These are phyloP conservation scores for Umimayanthus kanabou DNA, from an alignment of 92 coral and sea anemone genomes.

Conservation along the genomic window DNA sequence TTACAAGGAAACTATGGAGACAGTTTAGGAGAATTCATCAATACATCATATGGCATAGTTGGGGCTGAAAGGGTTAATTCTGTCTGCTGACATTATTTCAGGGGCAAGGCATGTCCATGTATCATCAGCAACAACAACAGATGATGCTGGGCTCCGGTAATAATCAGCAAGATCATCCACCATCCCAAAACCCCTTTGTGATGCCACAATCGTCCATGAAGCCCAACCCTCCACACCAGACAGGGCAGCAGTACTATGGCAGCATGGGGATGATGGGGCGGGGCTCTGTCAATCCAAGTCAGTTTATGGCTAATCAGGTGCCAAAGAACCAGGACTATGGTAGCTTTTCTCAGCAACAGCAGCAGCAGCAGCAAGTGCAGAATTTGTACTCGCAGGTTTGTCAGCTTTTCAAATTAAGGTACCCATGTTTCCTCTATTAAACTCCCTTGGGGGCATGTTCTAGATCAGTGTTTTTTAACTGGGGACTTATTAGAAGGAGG, in stretches of 20 bases:
- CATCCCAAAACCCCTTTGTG: conserved; percentile 57
- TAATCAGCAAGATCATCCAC: conserved; percentile 45
- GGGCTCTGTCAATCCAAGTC: conserved; percentile 47
- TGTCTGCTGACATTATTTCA: neutral
- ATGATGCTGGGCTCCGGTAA: neutral
- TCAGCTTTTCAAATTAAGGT: neutral
- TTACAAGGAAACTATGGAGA: no score
- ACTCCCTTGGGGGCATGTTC: no score
- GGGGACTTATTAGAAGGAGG: no score
- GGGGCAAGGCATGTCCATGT: conserved; percentile 37
- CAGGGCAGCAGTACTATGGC: conserved; percentile 69
- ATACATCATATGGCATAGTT: no score
- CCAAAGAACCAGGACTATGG: conserved; percentile 68
- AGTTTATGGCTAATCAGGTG: conserved; percentile 61
- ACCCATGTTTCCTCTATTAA: no score
- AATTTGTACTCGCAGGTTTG: conserved; percentile 72
- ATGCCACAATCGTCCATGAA: conserved; percentile 66
- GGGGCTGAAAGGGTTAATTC: no score
- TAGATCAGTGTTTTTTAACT: no score
- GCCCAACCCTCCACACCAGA: conserved; percentile 50
- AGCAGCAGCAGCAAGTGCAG: conserved; percentile 75
- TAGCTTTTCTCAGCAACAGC: conserved; percentile 68
- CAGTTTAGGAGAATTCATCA: no score
- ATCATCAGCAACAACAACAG: conserved; percentile 50
- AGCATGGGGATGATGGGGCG: conserved; percentile 60